phyloP scores from a whole-genome alignment of 2,113 vertebrate genomes.

The Galeopterus variegatus region DNA sequence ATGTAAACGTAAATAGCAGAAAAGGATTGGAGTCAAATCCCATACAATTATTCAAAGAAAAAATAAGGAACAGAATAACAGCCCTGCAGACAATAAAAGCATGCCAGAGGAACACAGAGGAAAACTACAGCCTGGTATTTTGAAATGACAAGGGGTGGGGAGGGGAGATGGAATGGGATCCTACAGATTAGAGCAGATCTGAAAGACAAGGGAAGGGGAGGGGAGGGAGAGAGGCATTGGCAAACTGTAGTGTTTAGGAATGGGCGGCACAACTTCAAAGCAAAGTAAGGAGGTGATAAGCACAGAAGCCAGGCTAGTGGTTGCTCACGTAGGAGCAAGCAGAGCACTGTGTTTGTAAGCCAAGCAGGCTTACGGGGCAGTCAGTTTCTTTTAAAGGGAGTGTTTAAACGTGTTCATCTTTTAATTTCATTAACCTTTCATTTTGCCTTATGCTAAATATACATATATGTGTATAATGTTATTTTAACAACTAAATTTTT shows the following conservation, averaged over 20 bases:
- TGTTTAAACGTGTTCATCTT: background rate
- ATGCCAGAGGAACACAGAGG: background rate
- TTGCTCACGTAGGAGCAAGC: background rate
- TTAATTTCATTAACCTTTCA: background rate
- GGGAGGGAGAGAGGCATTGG: background rate
- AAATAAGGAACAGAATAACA: constrained; percentile 17
- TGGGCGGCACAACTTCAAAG: background rate
- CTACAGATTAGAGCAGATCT: no score
- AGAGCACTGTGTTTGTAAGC: background rate
- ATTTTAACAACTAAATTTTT: background rate
- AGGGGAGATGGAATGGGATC: no score
- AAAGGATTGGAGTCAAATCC: constrained; percentile 48
- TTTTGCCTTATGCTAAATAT: background rate
- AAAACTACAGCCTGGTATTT: background rate
- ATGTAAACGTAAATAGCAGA: background rate
- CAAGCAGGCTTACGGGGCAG: no score
- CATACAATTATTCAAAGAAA: background rate
- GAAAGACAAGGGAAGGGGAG: background rate
- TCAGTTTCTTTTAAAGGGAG: background rate
- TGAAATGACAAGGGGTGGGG: background rate
- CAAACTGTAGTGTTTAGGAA: background rate
- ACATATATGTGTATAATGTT: background rate
- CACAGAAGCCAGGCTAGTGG: background rate
- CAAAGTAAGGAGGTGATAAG: background rate
- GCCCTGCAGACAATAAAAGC: background rate